Evolutionary conservation across 2,113 vertebrate species (phyloP), one percentile per base, ranked within the genome.

Genomic region (Chascanopsetta lugubris): DNA sequence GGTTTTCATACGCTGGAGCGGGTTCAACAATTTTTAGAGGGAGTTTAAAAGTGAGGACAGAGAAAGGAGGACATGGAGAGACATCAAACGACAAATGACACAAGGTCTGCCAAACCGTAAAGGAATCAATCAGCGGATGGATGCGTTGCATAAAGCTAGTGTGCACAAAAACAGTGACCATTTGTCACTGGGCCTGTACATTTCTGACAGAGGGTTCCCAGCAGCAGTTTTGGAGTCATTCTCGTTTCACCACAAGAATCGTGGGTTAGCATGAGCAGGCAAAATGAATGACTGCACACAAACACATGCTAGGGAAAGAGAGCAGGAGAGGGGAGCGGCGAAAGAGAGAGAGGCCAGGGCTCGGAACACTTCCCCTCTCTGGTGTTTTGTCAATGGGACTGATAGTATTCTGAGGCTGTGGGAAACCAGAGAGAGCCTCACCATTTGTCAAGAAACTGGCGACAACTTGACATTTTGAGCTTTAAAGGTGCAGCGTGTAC

Each of bases 1-100:
- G 20, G 32, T 45, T 78, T 82, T 81, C 68, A 62, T 53, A 51
- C 36, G 47, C 68, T 80, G 75, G 65, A 73, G 66, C 2, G 3
- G 32, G 55, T 55, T 79, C 75, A 75, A 57, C 67, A 62, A 46
- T 72, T 75, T 48, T 40, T 45, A 30, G 12, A 54, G 26, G 45
- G 57, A 56, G 30, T 54, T 54, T 49, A 42, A 48, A 64, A 29
- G 20, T 60, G 25, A 62, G 11, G 45, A 43, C 21, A 27, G 29
- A 49, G 17, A 48, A 22, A 7, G 17, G 40, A 34, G 18, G 15
- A 59, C 18, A n/a, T 30, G 21, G 20, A 46, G 38, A 32, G n/a
- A 50, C 9, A 60, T 36, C 1, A 62, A 51, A 71, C 20, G 42
- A 45, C 27, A 49, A 46, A 63, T 49, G 20, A 27, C 40, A 53